Percentiles rank a stretch among this genome's conserved stretches.
Conservation (phyloP, 2,797 vertebrate species). For the Dryobates pubescens region DNA sequence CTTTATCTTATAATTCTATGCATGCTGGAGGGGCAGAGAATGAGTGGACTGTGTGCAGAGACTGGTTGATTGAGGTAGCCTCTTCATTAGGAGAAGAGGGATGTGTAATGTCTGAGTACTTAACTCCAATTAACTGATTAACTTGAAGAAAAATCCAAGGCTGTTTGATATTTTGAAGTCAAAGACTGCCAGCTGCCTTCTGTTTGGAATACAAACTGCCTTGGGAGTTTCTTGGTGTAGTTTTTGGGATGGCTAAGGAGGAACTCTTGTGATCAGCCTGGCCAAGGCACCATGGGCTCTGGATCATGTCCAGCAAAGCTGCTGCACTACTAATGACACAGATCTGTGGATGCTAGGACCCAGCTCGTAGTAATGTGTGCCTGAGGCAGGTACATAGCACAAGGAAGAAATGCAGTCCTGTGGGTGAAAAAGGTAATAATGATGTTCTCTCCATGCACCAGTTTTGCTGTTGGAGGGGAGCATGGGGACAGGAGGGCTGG, state of each 20-base stretch:
- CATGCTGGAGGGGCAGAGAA: not conserved
- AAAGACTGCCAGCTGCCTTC: not conserved
- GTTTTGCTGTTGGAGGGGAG: not conserved
- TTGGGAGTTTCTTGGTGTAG: accelerated
- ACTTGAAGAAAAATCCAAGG: not conserved
- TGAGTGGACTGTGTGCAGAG: not conserved
- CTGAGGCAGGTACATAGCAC: accelerated
- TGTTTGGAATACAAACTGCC: not conserved
- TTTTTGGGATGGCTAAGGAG: not conserved
- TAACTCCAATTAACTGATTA: conserved; percentile 59
- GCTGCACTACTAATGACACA: not conserved
- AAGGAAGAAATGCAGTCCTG: not conserved
- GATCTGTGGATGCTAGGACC: not conserved
- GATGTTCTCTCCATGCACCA: not conserved
- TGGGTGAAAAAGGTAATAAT: not conserved
- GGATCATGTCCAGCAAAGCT: not conserved
- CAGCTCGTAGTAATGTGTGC: not conserved
- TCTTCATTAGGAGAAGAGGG: conserved; percentile 27
- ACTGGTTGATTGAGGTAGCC: not conserved
- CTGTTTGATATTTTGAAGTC: not conserved
- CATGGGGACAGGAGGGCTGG: not conserved
- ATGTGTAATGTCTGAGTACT: not conserved
- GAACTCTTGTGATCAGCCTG: not conserved
- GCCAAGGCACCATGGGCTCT: not conserved
- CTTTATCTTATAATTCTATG: accelerated